Evolutionary conservation across 1,140 invertebrate species (phyloP).

Genomic region (Euschistus heros): DNA sequence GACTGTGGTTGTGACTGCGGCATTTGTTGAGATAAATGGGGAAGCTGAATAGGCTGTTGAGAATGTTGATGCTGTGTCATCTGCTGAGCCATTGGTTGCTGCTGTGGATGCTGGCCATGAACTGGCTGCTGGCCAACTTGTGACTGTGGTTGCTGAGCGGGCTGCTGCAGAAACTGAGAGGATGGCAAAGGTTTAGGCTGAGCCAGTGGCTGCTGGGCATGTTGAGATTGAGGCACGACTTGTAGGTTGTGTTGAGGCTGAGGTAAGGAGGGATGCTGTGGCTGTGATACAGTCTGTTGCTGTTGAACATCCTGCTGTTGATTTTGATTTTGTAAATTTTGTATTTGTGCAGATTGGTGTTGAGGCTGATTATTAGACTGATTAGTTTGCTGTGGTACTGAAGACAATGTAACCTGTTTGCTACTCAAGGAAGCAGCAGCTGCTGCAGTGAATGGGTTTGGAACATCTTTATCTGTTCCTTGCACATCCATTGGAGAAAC

Average conservation of each 20-base stretch:
- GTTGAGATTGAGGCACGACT: background rate
- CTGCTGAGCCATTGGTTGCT: no score
- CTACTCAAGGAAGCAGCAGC: conserved; percentile 11
- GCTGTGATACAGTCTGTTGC: background rate
- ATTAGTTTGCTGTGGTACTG: background rate
- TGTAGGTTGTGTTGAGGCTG: background rate
- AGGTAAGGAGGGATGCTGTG: background rate
- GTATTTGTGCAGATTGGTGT: background rate
- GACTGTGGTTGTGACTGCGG: background rate
- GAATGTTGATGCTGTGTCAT: background rate
- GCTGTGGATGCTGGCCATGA: no score
- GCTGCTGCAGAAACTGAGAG: background rate
- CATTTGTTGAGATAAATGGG: background rate
- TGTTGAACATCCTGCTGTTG: background rate
- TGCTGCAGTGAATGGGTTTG: conserved; percentile 7
- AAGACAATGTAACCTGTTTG: background rate
- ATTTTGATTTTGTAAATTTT: background rate
- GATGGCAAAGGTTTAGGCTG: background rate
- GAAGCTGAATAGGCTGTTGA: background rate
- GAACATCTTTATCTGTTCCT: background rate
- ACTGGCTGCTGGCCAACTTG: no score
- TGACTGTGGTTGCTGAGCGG: background rate
- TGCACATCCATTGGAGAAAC: background rate
- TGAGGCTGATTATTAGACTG: background rate
- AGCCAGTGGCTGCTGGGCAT: background rate